phyloP scores from a whole-genome alignment of 2,113 vertebrate genomes.

The Muntiacus reevesi region DNA sequence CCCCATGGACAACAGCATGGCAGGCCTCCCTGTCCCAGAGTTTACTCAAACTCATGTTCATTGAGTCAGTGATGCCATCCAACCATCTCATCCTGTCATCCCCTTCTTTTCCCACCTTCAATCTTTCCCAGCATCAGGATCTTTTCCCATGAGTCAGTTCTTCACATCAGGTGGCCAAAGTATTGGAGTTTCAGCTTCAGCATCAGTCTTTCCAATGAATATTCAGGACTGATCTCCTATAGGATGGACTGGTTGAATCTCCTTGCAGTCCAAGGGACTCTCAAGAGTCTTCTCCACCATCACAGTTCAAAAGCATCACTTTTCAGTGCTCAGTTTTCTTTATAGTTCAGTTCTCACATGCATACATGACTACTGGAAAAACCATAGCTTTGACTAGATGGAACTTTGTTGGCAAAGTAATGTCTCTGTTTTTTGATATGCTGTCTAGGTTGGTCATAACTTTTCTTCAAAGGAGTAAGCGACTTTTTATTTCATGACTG shows the following conservation, averaged over 20 bases:
- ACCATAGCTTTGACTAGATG: not conserved
- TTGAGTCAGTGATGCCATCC: not conserved
- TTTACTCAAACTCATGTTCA: not conserved
- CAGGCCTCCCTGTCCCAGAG: not conserved
- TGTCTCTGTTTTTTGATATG: not conserved
- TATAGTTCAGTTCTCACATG: not conserved
- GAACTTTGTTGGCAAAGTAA: not conserved
- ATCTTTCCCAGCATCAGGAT: not conserved
- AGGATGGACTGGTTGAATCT: not conserved
- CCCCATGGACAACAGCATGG: not conserved
- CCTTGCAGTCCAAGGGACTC: not conserved
- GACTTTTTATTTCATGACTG: not conserved
- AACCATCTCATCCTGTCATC: not conserved
- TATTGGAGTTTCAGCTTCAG: not conserved
- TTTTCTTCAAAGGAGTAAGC: fast-evolving
- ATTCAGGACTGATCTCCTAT: not conserved
- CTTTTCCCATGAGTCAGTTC: not conserved
- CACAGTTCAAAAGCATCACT: not conserved
- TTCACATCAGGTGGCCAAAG: not conserved
- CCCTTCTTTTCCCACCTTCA: not conserved
- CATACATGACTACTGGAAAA: not conserved
- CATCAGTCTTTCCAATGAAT: not conserved
- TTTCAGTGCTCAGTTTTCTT: not conserved
- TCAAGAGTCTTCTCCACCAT: not conserved
- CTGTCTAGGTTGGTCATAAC: not conserved